Evolutionary conservation across 2,888 invertebrate genomes (phyloP), one percentile per base, ranked within the genome.

Genomic region (Sphaeridia pumilis): DNA sequence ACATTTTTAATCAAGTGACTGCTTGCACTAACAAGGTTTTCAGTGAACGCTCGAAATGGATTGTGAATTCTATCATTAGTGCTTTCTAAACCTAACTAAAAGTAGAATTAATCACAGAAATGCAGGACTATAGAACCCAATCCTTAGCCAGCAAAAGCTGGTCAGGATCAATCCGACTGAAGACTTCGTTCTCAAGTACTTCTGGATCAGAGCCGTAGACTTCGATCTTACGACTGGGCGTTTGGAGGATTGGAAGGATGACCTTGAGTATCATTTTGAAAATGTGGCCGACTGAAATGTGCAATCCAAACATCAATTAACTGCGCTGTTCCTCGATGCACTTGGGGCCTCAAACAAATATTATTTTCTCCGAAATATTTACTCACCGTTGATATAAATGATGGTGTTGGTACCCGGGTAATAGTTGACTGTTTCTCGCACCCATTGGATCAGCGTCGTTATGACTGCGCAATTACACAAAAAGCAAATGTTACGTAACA

Each of bases 371-470:
- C n/a, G n/a, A 31, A 31, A 31, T 10, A 10, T 31, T 31, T 17
- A 17, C 5, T 38, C 20, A 38, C 38, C 38, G 38, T 38, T 38
- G 20, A 38, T 38, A 17, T 38, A 38, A 17, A 38, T 38, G 38
- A 38, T 38, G 7, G 38, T 38, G 38, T 38, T 38, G 38, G 17
- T 17, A 14, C 38, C 38, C 38, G 38, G 38, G 38, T 38, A 38
- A 20, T 38, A 38, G 17, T 17, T 38, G 7, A 38, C 38, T 5
- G 38, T 38, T 38, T 38, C 38, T 17, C 38, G 12, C 38, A 38
- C 20, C 38, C 38, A 38, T 7, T 5, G 5, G 17, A 38, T 17
- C 5, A 38, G 17, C 4, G 12, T 20, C 7, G 38, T 20, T 5
- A 38, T 38, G 20, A 38, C 38, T 38, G 38, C 10, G 20, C n/a